Evolutionary conservation across 2,113 vertebrate species (phyloP), one percentile per base, ranked within the genome.

Genomic region (Emberiza fucata): DNA sequence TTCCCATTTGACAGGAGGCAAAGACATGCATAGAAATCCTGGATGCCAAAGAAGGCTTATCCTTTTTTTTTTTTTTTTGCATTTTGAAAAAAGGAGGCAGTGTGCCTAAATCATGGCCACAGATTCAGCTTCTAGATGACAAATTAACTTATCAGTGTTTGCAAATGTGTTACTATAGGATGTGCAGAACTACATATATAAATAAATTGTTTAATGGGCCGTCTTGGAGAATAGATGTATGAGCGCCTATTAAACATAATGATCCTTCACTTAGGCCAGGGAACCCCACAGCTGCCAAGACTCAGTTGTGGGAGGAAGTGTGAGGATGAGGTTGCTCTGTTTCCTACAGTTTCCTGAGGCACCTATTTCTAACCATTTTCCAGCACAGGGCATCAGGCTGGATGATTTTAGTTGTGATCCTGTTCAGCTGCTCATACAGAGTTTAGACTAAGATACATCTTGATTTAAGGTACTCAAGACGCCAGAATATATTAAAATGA

Each of bases 231-330:
- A 60, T 0, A 60, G 35, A 64, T 79, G 11, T 6, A 27, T 8
- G 29, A 76, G 12, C 0, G 0, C 7, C 24, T 56, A 29, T 47
- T 47, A 63, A 78, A 59, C 2, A 15, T 15, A 48, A 75, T 8
- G 17, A 50, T 79, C 23, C 31, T 59, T 56, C 35, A 31, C 8
- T 27, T 27, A 51, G 37, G 31, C 39, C 35, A 91, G 53, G 40
- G 78, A 80, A 80, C 47, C 8, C 20, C 12, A 10, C 15, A 45
- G 33, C 39, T 29, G 25, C 5, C 0, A 2, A 71, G 27, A 51
- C 14, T 51, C 19, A 15, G 20, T 3, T 68, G 29, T 56, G 14
- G 12, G 35, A 72, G 15, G 11, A 8, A 3, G 2, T 22, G 25
- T 44, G 54, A 80, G 14, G 14, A 42, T 39, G 57, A 72, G 14